A percentile compares a stretch with the other conserved stretches of the same genome.
Conservation (phyloP, 2,113 vertebrate species). For the Bettongia penicillata region DNA sequence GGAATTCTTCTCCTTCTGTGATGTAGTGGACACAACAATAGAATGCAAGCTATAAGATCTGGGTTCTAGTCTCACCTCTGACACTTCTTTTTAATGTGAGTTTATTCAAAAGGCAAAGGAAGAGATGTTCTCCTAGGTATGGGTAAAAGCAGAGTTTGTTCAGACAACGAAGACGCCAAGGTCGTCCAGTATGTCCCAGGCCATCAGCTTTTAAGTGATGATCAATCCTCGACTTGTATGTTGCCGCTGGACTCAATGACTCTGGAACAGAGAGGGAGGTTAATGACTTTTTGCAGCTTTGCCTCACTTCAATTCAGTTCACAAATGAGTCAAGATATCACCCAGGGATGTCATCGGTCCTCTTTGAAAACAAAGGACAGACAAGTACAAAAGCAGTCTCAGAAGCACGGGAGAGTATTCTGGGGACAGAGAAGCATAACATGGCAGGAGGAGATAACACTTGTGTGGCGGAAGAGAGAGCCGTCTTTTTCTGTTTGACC, state of each 20-base stretch:
- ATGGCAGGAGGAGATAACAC: neutral
- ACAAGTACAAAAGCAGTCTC: neutral
- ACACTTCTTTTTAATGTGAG: neutral
- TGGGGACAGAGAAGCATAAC: neutral
- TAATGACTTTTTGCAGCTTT: neutral
- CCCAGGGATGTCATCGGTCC: too few species aligned
- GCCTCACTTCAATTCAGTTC: neutral
- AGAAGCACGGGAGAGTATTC: neutral
- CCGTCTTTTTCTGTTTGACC: neutral
- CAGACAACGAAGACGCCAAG: neutral
- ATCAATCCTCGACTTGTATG: neutral
- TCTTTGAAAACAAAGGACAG: neutral
- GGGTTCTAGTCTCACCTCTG: neutral
- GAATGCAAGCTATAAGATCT: neutral
- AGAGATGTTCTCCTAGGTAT: neutral
- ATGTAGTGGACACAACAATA: neutral
- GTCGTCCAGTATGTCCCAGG: neutral
- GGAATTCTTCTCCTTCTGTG: neutral
- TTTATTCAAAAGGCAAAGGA: neutral
- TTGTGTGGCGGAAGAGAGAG: neutral
- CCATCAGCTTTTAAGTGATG: neutral
- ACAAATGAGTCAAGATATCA: neutral
- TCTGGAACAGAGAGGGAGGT: too few species aligned
- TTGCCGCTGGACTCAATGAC: neutral
- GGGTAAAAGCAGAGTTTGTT: neutral